Evolutionary conservation across 2,113 vertebrate species (phyloP).

Genomic region (Phaethon lepturus): DNA sequence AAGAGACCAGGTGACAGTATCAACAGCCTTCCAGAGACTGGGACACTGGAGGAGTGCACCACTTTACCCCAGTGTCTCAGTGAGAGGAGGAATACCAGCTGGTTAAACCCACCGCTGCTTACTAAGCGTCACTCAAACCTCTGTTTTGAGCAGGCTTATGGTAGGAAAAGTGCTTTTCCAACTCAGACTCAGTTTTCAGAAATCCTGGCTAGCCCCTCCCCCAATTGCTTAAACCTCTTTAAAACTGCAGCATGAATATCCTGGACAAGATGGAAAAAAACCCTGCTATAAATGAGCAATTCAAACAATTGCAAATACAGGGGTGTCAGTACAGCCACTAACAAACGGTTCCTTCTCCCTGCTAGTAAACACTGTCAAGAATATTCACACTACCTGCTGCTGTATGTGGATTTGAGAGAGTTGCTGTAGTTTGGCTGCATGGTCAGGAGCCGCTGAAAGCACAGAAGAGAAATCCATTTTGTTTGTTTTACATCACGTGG

Average conservation of each 20-base stretch:
- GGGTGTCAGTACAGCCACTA: not conserved
- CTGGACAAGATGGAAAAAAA: too few species aligned
- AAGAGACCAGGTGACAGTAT: not conserved
- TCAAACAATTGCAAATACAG: not conserved
- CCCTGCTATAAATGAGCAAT: not conserved
- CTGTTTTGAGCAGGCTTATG: not conserved
- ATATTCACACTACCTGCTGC: constrained; percentile 83
- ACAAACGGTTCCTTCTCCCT: not conserved
- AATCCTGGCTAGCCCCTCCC: not conserved
- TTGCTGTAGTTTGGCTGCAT: constrained; percentile 87
- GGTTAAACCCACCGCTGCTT: accelerated
- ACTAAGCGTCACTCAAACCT: not conserved
- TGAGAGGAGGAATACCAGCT: not conserved
- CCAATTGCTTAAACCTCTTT: not conserved
- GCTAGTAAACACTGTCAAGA: not conserved
- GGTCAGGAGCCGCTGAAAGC: constrained; percentile 88
- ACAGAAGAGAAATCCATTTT: not conserved
- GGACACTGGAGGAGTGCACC: accelerated
- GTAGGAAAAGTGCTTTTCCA: not conserved
- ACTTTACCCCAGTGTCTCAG: not conserved
- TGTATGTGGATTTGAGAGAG: constrained; percentile 93
- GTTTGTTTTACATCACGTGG: not conserved
- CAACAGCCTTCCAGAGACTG: not conserved
- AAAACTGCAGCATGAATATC: not conserved
- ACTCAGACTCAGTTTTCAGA: accelerated